phyloP scores from a whole-genome alignment of 2,888 invertebrate genomes.

The Andrena camellia region DNA sequence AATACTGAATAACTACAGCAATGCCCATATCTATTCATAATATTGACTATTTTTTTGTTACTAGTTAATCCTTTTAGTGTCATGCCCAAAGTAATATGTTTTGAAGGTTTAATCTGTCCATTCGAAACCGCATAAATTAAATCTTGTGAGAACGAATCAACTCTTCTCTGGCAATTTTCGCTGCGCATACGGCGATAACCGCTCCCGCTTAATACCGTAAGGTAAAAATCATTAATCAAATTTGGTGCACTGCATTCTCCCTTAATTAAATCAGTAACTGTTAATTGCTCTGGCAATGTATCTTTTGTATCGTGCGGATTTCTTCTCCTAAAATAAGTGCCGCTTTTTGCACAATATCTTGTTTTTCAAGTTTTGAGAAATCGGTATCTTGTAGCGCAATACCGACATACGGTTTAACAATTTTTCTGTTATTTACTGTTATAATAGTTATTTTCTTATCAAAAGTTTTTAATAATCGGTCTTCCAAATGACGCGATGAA shows the following conservation, averaged over 20 bases:
- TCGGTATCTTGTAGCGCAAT: slow-evolving; percentile 2
- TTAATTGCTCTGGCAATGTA: slow-evolving; percentile 11
- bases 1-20: slow-evolving; percentile 72
- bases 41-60: slow-evolving; percentile 59
- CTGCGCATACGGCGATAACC: background rate
- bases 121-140: slow-evolving; percentile 62
- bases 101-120: slow-evolving; percentile 70
- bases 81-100: slow-evolving; percentile 58
- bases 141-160: background rate
- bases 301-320: slow-evolving; percentile 9
- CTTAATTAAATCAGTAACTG: slow-evolving; percentile 21
- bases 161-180: background rate
- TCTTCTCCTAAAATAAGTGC: slow-evolving; percentile 8
- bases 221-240: slow-evolving; percentile 55
- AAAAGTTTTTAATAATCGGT: slow-evolving; percentile 11
- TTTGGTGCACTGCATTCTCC: slow-evolving; percentile 62
- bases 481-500: background rate
- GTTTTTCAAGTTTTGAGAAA: slow-evolving; percentile 8
- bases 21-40: slow-evolving; percentile 77
- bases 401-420: slow-evolving; percentile 2
- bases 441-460: slow-evolving; percentile 12
- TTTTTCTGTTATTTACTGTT: slow-evolving; percentile 11
- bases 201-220: background rate
- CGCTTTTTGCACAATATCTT: slow-evolving; percentile 1
- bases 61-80: slow-evolving; percentile 17